Evolutionary conservation across 2,888 invertebrate genomes (phyloP), one percentile per base, ranked within the genome.

Genomic region (Drosophila paracracens): DNA sequence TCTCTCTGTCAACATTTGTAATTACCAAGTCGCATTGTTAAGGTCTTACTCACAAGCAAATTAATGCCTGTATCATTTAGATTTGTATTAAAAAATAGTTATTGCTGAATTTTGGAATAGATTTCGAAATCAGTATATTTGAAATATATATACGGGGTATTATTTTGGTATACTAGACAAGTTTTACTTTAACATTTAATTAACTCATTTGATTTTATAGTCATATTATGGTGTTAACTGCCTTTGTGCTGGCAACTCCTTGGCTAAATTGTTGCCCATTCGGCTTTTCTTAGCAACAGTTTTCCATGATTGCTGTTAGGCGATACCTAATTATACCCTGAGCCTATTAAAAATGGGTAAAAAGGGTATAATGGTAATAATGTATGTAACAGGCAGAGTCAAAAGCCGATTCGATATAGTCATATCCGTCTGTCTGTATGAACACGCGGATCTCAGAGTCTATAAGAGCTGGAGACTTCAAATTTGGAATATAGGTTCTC

Each of bases 61-160:
- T 29, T n/a, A 18, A 13, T 51, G n/a, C 11, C 3, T 6, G 0
- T 3, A 29, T 4, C 4, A n/a, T 10, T 50, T 5, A 18, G 50
- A 27, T 18, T 0, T 7, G 43, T 21, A 2, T 46, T 33, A 4
- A 33, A 13, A 16, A 16, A 46, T 25, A 8, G 2, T 16, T 13
- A 3, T 13, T 21, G 1, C 8, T 0, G 16, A 16, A 11, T 4
- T 46, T 8, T 7, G 5, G 25, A 7, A 21, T 13, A 25, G 1
- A 1, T 16, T 16, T 46, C 16, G 8, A 25, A 46, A 16, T 4
- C 13, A 7, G 4, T 8, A 25, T 11, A 11, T 33, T 33, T 33
- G 11, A 33, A 10, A 27, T 27, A 27, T 27, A 27, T 27, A 27
- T 27, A 27, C 0, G 2, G 2, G 2, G 11, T 33, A 36, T 38